Conservation (phyloP, 2,797 vertebrate species). For the Epinephelus malabaricus region DNA sequence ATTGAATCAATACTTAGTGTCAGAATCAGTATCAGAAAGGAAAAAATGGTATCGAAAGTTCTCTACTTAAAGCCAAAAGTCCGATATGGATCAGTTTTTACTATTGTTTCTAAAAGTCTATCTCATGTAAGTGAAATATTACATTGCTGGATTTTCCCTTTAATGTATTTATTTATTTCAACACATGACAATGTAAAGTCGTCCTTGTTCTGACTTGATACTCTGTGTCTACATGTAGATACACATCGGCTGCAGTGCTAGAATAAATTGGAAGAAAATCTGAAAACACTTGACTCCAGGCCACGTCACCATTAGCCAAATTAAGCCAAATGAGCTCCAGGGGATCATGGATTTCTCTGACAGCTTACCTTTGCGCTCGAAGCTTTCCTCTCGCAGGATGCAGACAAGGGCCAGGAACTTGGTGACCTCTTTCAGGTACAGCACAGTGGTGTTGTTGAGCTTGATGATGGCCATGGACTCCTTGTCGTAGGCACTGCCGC, state of each 20-base stretch:
- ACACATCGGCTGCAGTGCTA: background rate
- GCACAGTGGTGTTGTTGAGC: constrained; percentile 99
- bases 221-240: background rate
- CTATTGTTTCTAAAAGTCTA: background rate
- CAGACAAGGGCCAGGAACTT: constrained; percentile 99
- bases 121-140: background rate
- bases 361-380: constrained; percentile 96
- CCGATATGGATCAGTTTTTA: background rate
- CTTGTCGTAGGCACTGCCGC: constrained; percentile 98
- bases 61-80: too few relatives aligned
- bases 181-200: background rate
- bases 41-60: too few relatives aligned
- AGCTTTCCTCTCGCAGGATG: constrained; percentile 99
- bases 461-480: constrained; percentile 99
- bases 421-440: constrained; percentile 99
- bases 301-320: constrained; percentile 33
- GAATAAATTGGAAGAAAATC: background rate
- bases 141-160: background rate
- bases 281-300: constrained; percentile 8
- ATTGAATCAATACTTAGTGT: too few relatives aligned
- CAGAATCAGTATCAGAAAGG: too few relatives aligned
- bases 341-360: constrained; percentile 14
- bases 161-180: background rate
- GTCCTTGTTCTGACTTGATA: constrained; percentile 12
- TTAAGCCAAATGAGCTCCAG: constrained; percentile 23